These are phyloP conservation scores for Philonicus albiceps DNA, from an alignment of 2,888 invertebrate genomes.

Conservation along the genomic window DNA sequence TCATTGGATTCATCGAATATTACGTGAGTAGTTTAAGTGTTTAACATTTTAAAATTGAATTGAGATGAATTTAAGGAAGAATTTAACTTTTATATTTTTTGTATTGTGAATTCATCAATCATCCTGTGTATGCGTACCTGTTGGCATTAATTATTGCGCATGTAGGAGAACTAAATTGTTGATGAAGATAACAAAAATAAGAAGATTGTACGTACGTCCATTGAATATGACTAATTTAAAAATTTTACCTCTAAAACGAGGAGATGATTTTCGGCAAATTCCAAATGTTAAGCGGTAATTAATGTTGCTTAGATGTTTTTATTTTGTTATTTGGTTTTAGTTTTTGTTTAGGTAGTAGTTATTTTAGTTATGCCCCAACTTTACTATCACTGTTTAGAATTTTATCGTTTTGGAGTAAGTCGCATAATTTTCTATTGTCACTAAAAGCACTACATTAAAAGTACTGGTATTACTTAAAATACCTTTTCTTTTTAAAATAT, in stretches of 20 bases:
- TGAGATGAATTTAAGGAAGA: background rate
- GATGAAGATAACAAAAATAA: background rate
- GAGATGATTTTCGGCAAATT: conserved; percentile 50
- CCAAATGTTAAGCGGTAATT: conserved; percentile 52
- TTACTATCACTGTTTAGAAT: background rate
- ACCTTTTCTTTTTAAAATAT: no score
- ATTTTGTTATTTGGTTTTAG: background rate
- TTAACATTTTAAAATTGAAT: background rate
- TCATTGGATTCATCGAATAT: conserved; percentile 36
- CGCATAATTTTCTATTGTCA: background rate
- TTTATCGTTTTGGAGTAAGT: background rate
- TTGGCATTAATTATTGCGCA: background rate
- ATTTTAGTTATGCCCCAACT: background rate
- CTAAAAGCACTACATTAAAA: background rate
- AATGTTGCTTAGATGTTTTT: background rate
- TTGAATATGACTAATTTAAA: background rate
- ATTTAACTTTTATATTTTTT: background rate
- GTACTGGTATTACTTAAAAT: background rate
- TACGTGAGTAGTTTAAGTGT: conserved; percentile 14
- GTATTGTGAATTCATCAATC: background rate
- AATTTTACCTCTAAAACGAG: conserved; percentile 43
- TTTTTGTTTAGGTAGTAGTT: background rate
- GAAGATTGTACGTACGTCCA: background rate
- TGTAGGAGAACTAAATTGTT: background rate
- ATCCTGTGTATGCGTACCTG: background rate